Evolutionary conservation across 2,888 invertebrate species (phyloP), one percentile per base, ranked within the genome.

Genomic region (Lathronympha strigana): DNA sequence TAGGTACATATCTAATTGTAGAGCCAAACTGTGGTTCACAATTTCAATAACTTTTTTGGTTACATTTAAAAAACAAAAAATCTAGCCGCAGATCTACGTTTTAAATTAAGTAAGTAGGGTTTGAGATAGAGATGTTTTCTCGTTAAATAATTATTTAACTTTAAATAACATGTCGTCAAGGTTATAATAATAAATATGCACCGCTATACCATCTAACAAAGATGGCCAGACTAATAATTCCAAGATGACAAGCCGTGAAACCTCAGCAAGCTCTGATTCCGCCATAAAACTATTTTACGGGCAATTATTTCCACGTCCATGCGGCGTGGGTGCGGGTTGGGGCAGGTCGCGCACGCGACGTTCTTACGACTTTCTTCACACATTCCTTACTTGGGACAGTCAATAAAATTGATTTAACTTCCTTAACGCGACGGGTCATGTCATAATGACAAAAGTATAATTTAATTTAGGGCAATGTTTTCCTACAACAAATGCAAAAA

Each of bases 311-410:
- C n/a, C 57, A 57, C 53, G 15, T 9, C 15, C 40, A 53, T 40
- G 17, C 25, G 3, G 28, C 43, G 43, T 53, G 53, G 53, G 53
- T 19, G 57, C 47, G 40, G 23, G 40, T 63, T 67, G 61, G 51
- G 67, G 64, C 50, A 67, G 67, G 67, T 67, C 67, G 31, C 36
- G 63, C 53, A 64, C 57, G 62, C 53, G 45, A 66, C 49, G 17
- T 15, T 43, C 23, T 28, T 13, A 23, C 47, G 13, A 25, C 40
- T 51, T 61, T 51, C 57, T 57, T 57, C 57, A 17, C 57, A 57
- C 57, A 43, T 57, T 17, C 57, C 38, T 17, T 17, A 21, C 28
- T 17, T 9, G 17, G 25, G 31, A 11, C 19, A 23, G 57, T 28
- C 31, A 21, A 19, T 45, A 31, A 45, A 31, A 57, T 11, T 57